Evolutionary conservation across 2,113 vertebrate species (phyloP).

Genomic region (Chionodraco myersi): DNA sequence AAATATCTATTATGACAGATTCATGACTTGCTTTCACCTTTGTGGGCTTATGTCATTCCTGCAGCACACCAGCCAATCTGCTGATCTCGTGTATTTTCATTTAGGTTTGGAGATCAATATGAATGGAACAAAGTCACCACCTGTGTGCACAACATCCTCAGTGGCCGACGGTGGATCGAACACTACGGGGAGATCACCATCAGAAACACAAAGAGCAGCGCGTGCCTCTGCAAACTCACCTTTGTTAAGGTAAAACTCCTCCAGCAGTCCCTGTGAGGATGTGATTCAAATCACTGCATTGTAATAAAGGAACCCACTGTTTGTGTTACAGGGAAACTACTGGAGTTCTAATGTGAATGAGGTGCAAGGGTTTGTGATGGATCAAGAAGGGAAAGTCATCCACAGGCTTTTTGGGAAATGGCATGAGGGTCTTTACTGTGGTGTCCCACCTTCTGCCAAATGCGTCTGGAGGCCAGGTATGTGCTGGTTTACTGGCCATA

Average conservation of each 20-base stretch:
- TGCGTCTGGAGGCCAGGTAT: constrained; percentile 98
- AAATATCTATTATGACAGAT: not conserved
- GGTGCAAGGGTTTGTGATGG: constrained; percentile 96
- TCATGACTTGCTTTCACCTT: not conserved
- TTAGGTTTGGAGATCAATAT: constrained; percentile 94
- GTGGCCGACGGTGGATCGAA: constrained; percentile 97
- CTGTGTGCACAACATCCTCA: constrained; percentile 99
- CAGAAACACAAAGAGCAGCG: constrained; percentile 93
- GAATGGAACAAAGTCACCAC: constrained; percentile 99
- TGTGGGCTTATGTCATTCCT: not conserved
- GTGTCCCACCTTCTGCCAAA: constrained; percentile 95
- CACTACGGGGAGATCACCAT: constrained; percentile 98
- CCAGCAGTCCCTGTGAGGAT: not conserved
- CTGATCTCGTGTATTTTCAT: constrained; percentile 7
- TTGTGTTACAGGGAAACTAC: constrained; percentile 90
- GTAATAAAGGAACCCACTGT: not conserved
- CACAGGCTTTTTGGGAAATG: constrained; percentile 98
- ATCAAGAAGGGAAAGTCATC: constrained; percentile 96
- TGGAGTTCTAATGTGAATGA: constrained; percentile 99
- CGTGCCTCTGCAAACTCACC: constrained; percentile 97
- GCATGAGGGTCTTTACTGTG: constrained; percentile 97
- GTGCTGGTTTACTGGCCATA: not conserved
- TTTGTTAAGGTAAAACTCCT: constrained; percentile 90
- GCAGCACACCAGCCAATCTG: not conserved
- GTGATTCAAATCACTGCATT: not conserved